Evolutionary conservation across 2,888 invertebrate species (phyloP), one percentile per base, ranked within the genome.

Genomic region (Drosophila kambysellisi): DNA sequence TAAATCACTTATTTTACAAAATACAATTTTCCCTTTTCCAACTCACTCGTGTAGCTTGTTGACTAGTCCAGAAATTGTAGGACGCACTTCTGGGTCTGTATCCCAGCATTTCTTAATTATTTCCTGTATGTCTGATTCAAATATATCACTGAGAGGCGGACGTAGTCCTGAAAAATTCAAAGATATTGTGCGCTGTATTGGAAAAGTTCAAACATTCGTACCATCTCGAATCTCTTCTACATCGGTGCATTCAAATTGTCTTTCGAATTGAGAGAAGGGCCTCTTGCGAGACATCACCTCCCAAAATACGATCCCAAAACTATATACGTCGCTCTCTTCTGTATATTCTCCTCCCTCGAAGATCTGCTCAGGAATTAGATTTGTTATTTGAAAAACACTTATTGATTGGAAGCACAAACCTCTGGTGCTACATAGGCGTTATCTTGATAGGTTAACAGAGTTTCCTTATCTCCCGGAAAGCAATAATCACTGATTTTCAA

Each of bases 261-360:
- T 7, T 50, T 7, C 39, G n/a, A n/a, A n/a, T n/a, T n/a, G 56
- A 1, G 56, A n/a, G n/a, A n/a, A n/a, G n/a, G n/a, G n/a, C n/a
- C n/a, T n/a, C n/a, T n/a, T n/a, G n/a, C n/a, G 56, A 1, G 56
- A 30, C 17, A 56, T 30, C 7, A 63, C 30, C 39, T 64, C 64
- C 33, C 64, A 64, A 3, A 50, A 12, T 2, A 51, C 57, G 29
- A 53, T 53, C 7, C 62, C 62, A 46, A 63, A 63, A 29, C 61
- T 41, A 25, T 53, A 52, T 4, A 62, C 33, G 33, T 43, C 43
- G 53, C 50, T 35, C 29, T 25, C 25, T 7, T 29, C 29, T 17
- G 43, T 25, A 32, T 20, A 46, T 8, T 15, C 25, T 8, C 1
- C 12, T 25, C 29, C 11, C 17, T 29, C 7, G 3, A 39, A 29